phyloP scores from a whole-genome alignment of 2,888 invertebrate genomes.

The Drosophila siamana region DNA sequence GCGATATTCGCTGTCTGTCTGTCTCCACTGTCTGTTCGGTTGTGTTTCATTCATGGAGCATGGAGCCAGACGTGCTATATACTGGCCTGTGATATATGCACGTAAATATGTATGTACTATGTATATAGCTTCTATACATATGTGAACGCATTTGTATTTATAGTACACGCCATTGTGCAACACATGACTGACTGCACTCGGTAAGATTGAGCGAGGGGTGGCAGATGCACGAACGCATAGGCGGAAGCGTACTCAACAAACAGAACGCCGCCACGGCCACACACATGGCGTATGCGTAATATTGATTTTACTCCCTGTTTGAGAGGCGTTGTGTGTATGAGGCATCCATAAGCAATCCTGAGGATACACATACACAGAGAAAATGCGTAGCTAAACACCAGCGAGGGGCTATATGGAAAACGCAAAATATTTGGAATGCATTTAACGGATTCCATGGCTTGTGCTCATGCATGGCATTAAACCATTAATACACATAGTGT shows the following conservation, averaged over 20 bases:
- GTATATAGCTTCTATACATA: too few species aligned
- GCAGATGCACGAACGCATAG: slow-evolving; percentile 7
- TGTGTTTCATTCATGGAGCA: slow-evolving; percentile 67
- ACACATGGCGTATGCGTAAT: slow-evolving; percentile 66
- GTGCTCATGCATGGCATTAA: slow-evolving; percentile 10
- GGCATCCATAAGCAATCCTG: slow-evolving; percentile 40
- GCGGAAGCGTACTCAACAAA: slow-evolving; percentile 31
- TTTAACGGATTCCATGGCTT: slow-evolving; percentile 12
- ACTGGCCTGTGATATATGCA: slow-evolving; percentile 19
- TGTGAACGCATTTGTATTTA: slow-evolving; percentile 36
- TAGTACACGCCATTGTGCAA: slow-evolving; percentile 58
- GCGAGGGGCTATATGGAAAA: slow-evolving; percentile 5
- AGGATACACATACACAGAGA: slow-evolving; percentile 37
- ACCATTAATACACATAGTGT: slow-evolving; percentile 4
- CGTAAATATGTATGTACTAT: too few species aligned
- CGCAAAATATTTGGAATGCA: slow-evolving; percentile 23
- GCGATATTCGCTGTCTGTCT: slow-evolving; percentile 36
- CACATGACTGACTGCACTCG: slow-evolving; percentile 63
- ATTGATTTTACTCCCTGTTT: slow-evolving; percentile 43
- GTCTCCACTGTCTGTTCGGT: too few species aligned
- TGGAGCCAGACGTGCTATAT: slow-evolving; percentile 55
- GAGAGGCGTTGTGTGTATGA: background rate
- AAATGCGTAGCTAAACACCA: slow-evolving; percentile 16
- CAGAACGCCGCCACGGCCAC: slow-evolving; percentile 34
- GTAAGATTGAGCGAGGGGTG: background rate